phyloP scores from a whole-genome alignment of 2,888 invertebrate species.

The Nymphalis c-album region DNA sequence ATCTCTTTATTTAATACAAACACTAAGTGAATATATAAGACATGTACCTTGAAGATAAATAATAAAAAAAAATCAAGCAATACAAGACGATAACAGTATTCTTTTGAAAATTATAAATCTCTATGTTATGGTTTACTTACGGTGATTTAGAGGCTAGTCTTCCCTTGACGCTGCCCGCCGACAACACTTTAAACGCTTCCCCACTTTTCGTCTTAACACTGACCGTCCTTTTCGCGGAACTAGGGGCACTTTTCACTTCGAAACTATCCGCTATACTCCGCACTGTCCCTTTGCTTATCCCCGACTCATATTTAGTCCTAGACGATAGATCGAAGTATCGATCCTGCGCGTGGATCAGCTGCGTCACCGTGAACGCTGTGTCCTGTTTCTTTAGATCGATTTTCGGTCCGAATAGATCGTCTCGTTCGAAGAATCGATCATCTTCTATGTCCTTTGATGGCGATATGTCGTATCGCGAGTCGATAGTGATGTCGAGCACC shows the following conservation, averaged over 20 bases:
- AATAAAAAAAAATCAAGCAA: too few relatives aligned
- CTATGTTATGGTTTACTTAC: constrained; percentile 30
- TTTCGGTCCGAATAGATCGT: constrained; percentile 61
- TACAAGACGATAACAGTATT: too few relatives aligned
- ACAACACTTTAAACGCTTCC: constrained; percentile 42
- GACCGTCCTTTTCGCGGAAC: constrained; percentile 45
- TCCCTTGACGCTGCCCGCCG: constrained; percentile 34
- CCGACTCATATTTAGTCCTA: constrained; percentile 12
- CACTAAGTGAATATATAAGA: too few relatives aligned
- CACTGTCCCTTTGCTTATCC: constrained; percentile 41
- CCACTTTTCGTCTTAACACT: constrained; percentile 41
- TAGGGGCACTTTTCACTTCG: constrained; percentile 54
- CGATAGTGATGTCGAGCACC: constrained; percentile 64
- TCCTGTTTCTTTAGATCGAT: constrained; percentile 53
- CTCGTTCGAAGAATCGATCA: constrained; percentile 61
- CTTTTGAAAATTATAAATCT: neutral
- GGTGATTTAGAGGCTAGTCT: constrained; percentile 26
- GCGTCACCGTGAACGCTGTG: constrained; percentile 67
- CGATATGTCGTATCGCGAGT: constrained; percentile 50
- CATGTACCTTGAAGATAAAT: too few relatives aligned
- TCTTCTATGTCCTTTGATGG: constrained; percentile 61
- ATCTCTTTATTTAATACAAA: too few relatives aligned
- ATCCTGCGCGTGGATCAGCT: constrained; percentile 75
- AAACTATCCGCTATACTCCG: constrained; percentile 43
- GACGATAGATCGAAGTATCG: constrained; percentile 70